phyloP scores from a whole-genome alignment of 2,888 invertebrate species.

The Cinara cedri region DNA sequence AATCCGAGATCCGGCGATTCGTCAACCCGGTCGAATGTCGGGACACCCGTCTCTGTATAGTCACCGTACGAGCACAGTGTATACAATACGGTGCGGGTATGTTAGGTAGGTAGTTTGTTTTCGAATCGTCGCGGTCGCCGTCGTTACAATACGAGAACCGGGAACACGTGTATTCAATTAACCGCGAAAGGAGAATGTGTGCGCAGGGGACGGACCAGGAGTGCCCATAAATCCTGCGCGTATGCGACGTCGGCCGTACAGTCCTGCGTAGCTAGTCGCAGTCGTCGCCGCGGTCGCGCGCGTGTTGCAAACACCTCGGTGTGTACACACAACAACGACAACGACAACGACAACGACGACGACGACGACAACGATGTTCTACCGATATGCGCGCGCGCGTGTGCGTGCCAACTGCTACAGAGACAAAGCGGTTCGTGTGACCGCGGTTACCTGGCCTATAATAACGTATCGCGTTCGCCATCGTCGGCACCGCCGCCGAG shows the following conservation, averaged over 20 bases:
- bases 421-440: slow-evolving; percentile 14
- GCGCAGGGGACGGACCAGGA: slow-evolving; percentile 6
- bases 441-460: not conserved
- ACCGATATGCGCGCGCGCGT: not conserved
- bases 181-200: slow-evolving; percentile 40
- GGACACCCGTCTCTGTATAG: not conserved
- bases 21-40: not conserved
- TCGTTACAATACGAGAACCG: not conserved
- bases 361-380: no score
- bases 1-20: no score
- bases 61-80: no score
- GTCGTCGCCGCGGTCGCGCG: slow-evolving; percentile 2
- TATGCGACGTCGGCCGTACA: slow-evolving; percentile 25
- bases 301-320: slow-evolving; percentile 30
- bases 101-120: slow-evolving; percentile 18
- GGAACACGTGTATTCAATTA: slow-evolving; percentile 54
- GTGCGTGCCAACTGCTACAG: not conserved
- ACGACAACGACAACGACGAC: no score
- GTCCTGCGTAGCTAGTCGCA: no score
- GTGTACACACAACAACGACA: no score
- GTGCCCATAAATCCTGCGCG: slow-evolving; percentile 44
- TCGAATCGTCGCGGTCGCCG: slow-evolving; percentile 27
- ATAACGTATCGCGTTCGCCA: not conserved
- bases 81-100: not conserved
- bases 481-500: not conserved